phyloP scores from a whole-genome alignment of 2,113 vertebrate species.

The Odobenus rosmarus region DNA sequence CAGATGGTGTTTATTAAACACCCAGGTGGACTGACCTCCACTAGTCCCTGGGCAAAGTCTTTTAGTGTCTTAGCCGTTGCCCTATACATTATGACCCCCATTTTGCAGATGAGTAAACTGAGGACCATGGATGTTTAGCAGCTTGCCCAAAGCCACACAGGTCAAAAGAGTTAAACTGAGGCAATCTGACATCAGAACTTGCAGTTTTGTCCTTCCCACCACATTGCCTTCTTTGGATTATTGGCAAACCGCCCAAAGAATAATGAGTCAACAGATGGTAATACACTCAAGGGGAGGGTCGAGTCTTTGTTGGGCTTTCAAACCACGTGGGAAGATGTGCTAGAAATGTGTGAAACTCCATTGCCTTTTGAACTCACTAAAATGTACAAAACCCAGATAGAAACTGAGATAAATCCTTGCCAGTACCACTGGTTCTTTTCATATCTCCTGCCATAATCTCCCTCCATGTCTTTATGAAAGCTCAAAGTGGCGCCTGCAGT shows the following conservation, averaged over 20 bases:
- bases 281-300: not conserved
- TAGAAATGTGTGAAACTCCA: constrained; percentile 18
- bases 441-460: not conserved
- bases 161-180: not conserved
- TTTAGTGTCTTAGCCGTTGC: not conserved
- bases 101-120: not conserved
- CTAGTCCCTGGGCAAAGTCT: not conserved
- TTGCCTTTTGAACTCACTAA: constrained; percentile 14
- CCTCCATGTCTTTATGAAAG: not conserved
- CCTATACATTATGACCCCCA: not conserved
- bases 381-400: not conserved
- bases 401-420: not conserved
- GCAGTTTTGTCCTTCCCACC: not conserved
- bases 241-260: not conserved
- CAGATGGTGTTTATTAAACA: not conserved
- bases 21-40: not conserved
- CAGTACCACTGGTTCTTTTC: not conserved
- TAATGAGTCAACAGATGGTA: not conserved
- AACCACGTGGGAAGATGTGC: not conserved
- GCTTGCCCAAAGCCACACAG: not conserved
- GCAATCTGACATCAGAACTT: not conserved
- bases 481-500: not conserved
- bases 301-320: not conserved
- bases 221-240: not conserved
- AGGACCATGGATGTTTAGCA: not conserved